Evolutionary conservation across 2,888 invertebrate genomes (phyloP).

Genomic region (Lithophane semibrunnea): DNA sequence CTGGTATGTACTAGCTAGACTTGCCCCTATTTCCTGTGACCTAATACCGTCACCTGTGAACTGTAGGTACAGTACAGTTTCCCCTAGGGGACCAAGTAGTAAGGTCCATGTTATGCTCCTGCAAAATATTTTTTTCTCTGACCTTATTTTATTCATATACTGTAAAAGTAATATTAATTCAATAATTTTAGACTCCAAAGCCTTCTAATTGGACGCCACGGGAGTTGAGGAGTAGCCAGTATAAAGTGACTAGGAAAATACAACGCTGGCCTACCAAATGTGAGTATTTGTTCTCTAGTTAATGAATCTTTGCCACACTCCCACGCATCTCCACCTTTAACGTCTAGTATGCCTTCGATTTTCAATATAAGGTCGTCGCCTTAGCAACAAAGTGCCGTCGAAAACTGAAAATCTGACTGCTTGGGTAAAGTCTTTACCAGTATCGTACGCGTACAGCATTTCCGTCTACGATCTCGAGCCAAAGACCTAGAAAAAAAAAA

Average conservation of each 20-base stretch:
- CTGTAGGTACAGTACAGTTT: conserved; percentile 24
- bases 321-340: background rate
- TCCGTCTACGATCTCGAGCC: background rate
- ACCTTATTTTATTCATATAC: background rate
- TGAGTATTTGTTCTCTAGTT: conserved; percentile 71
- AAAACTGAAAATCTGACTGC: background rate
- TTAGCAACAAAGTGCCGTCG: background rate
- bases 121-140: background rate
- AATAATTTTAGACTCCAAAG: conserved; percentile 77
- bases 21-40: conserved; percentile 52
- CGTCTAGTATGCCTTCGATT: background rate
- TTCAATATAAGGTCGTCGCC: background rate
- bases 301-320: no score
- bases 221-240: conserved; percentile 87
- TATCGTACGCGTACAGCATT: background rate
- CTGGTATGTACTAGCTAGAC: background rate
- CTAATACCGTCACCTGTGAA: conserved; percentile 31
- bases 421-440: background rate
- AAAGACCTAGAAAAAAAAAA: no score
- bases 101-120: conserved; percentile 7
- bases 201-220: conserved; percentile 84
- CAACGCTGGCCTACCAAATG: conserved; percentile 88
- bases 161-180: conserved; percentile 24
- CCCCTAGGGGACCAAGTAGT: conserved; percentile 7
- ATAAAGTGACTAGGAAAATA: conserved; percentile 88